A percentile compares a stretch with the other conserved stretches of the same genome.
Conservation (phyloP, 2,113 vertebrate species). For the Prunella himalayana region DNA sequence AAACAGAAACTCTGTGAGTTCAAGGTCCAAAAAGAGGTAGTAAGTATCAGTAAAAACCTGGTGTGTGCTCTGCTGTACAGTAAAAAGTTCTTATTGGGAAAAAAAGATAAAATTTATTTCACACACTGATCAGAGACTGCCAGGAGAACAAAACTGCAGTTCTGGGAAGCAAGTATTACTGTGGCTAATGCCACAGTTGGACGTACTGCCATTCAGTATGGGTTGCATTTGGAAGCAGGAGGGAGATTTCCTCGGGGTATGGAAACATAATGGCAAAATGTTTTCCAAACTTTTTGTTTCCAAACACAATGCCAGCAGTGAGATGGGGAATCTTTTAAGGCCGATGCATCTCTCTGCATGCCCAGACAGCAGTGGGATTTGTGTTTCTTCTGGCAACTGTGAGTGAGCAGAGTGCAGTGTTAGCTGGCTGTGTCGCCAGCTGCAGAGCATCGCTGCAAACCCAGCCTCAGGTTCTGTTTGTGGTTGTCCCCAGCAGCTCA, state of each 20-base stretch:
- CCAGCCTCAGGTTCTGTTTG: neutral
- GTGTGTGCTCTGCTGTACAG: neutral
- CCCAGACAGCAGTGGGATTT: neutral
- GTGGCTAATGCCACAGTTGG: neutral
- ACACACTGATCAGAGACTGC: accelerated
- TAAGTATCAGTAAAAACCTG: neutral
- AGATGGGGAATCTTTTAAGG: neutral
- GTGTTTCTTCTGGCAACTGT: neutral
- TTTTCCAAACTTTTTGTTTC: neutral
- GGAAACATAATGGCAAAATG: neutral
- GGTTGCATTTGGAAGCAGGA: neutral
- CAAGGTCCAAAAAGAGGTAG: neutral
- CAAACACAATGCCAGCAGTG: neutral
- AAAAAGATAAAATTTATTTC: neutral
- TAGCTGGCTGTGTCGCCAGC: neutral
- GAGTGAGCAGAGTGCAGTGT: neutral
- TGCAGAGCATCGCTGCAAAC: neutral
- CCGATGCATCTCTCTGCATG: neutral
- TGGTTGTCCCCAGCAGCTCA: neutral
- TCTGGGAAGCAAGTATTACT: neutral
- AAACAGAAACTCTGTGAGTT: neutral
- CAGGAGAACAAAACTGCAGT: neutral
- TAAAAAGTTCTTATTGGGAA: neutral
- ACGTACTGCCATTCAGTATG: accelerated
- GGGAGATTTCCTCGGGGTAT: accelerated